Percentiles rank a stretch among this genome's conserved stretches.
Evolutionary conservation across 1,140 invertebrate genomes (phyloP).

Genomic region (Pinna nobilis): DNA sequence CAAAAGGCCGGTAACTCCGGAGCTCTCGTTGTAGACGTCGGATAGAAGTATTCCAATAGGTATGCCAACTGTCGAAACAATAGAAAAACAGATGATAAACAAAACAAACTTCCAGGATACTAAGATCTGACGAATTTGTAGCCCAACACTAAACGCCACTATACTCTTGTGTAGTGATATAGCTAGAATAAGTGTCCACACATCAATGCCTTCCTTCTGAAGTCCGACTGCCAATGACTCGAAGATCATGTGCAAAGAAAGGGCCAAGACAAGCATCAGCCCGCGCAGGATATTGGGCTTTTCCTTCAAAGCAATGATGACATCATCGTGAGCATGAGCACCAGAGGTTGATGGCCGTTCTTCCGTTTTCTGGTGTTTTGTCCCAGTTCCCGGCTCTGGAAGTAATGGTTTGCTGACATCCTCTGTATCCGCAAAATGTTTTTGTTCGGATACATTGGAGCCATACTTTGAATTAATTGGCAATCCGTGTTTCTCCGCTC

Average conservation of each 20-base stretch:
- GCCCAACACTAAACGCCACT: conserved; percentile 85
- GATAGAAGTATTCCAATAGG: conserved; percentile 78
- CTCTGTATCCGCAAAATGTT: neutral
- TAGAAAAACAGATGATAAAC: conserved; percentile 79
- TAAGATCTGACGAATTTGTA: conserved; percentile 79
- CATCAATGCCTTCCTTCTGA: conserved; percentile 76
- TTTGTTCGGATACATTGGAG: neutral
- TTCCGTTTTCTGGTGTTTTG: conserved; percentile 2
- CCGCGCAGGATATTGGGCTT: conserved; percentile 49
- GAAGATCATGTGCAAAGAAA: conserved; percentile 68
- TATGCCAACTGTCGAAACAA: conserved; percentile 81
- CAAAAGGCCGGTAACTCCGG: conserved; percentile 73
- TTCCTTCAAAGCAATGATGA: conserved; percentile 2
- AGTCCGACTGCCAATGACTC: conserved; percentile 65
- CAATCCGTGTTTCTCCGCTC: neutral
- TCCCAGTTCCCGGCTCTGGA: too few relatives aligned
- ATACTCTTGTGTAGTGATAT: conserved; percentile 83
- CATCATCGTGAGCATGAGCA: conserved; percentile 14
- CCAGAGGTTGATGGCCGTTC: conserved; percentile 10
- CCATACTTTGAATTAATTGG: neutral
- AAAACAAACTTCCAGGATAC: conserved; percentile 75
- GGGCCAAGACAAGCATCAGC: conserved; percentile 59
- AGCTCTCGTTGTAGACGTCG: conserved; percentile 52
- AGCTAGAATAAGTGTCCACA: conserved; percentile 82
- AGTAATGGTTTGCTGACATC: neutral